Percentiles rank a stretch among this genome's conserved stretches.
These are phyloP conservation scores for Antidorcas marsupialis DNA, from an alignment of 2,113 vertebrate genomes.

Conservation along the genomic window DNA sequence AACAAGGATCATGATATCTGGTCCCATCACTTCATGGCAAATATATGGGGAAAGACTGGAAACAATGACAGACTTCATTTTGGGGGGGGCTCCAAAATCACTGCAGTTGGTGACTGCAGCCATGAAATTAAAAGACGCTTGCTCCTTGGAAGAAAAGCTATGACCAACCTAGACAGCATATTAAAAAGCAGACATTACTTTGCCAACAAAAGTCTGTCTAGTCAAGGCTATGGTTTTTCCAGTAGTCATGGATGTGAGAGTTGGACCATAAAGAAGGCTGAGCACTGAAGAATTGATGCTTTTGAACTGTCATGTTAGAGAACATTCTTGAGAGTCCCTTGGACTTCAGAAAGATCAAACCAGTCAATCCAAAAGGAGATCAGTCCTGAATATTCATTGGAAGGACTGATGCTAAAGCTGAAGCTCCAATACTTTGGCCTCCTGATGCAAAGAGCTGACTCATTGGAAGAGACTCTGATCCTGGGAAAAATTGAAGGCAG, in stretches of 20 bases:
- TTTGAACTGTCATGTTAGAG: background rate
- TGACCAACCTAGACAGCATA: background rate
- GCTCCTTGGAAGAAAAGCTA: background rate
- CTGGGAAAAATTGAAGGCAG: background rate
- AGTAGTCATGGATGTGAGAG: background rate
- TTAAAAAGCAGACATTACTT: background rate
- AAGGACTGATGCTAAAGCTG: background rate
- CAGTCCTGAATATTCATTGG: background rate
- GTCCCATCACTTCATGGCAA: background rate
- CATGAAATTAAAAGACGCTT: background rate
- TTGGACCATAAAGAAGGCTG: background rate
- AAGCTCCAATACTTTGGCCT: background rate
- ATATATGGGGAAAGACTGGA: background rate
- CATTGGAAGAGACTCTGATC: background rate
- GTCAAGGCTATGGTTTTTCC: background rate
- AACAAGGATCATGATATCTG: background rate
- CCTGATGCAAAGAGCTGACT: background rate
- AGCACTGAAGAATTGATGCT: background rate
- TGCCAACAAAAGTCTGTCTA: background rate
- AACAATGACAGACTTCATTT: background rate
- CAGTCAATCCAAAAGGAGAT: background rate
- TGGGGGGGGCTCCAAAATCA: background rate
- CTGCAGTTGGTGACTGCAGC: background rate
- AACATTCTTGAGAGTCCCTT: background rate
- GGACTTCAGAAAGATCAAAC: background rate